A percentile compares a stretch with the other conserved stretches of the same genome.
Conservation (phyloP, 2,797 vertebrate species). For the Helarctos malayanus region DNA sequence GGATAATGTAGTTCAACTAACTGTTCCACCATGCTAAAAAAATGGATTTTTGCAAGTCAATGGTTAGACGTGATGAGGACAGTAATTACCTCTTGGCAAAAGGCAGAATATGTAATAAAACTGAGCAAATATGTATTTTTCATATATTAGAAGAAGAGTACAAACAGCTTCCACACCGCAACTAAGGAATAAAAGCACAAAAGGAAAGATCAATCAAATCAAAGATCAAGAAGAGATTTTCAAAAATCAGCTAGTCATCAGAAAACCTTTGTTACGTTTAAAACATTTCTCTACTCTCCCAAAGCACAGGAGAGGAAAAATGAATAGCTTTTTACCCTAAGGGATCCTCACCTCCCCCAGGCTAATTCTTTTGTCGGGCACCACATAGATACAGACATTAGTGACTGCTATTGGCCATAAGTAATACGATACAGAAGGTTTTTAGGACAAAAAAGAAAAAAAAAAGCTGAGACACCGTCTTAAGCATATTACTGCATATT, state of each 20-base stretch:
- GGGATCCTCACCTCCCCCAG: constrained; percentile 36
- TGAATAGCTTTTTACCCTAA: constrained; percentile 50
- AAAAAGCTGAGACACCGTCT: constrained; percentile 28
- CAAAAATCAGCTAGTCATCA: constrained; percentile 65
- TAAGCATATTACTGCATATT: constrained; percentile 48
- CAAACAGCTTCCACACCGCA: constrained; percentile 83
- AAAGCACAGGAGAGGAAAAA: constrained; percentile 70
- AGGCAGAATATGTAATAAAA: constrained; percentile 85
- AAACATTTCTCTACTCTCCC: constrained; percentile 65
- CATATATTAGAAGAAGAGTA: constrained; percentile 77
- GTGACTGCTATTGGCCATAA: neutral
- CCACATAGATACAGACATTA: neutral
- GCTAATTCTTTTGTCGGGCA: constrained; percentile 20
- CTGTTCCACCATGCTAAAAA: constrained; percentile 77
- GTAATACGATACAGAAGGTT: constrained; percentile 28
- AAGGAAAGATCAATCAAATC: constrained; percentile 79
- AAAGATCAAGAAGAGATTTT: constrained; percentile 80
- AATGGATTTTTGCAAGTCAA: constrained; percentile 80
- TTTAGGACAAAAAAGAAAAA: constrained; percentile 28
- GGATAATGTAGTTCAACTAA: constrained; percentile 76
- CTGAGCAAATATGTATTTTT: constrained; percentile 84
- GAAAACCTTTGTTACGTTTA: constrained; percentile 70
- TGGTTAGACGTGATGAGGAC: constrained; percentile 66
- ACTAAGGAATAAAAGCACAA: constrained; percentile 69
- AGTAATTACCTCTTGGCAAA: constrained; percentile 85